These are phyloP conservation scores for Ylistrum balloti DNA, from an alignment of 1,140 invertebrate genomes.

Conservation along the genomic window DNA sequence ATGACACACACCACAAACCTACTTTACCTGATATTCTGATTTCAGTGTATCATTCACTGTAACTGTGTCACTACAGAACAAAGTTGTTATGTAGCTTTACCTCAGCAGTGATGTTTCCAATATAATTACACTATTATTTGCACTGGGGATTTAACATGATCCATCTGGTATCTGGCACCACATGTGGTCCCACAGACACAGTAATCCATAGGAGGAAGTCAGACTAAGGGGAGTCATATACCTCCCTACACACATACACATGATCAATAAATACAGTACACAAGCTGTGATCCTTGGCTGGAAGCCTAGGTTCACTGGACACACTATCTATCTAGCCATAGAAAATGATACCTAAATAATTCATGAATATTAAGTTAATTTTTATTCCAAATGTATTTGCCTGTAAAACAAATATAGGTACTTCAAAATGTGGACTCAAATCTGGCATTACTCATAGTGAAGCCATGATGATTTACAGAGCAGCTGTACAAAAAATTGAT, in stretches of 20 bases:
- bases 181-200: background rate
- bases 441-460: background rate
- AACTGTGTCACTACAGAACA: background rate
- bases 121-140: slow-evolving; percentile 22
- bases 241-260: no score
- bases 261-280: background rate
- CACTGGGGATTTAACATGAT: background rate
- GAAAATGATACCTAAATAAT: no score
- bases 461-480: background rate
- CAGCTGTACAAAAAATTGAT: background rate
- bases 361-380: no score
- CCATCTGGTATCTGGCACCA: slow-evolving; percentile 1
- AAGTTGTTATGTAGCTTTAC: background rate
- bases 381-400: no score
- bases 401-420: no score
- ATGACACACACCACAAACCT: no score
- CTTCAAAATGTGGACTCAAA: background rate
- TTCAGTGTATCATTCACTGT: background rate
- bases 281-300: slow-evolving; percentile 15
- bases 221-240: no score
- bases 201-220: background rate
- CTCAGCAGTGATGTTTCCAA: slow-evolving; percentile 3
- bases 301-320: background rate
- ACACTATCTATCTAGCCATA: no score
- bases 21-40: no score